Evolutionary conservation across 2,888 invertebrate genomes (phyloP), one percentile per base, ranked within the genome.

Genomic region (Drosophila lacicola): DNA sequence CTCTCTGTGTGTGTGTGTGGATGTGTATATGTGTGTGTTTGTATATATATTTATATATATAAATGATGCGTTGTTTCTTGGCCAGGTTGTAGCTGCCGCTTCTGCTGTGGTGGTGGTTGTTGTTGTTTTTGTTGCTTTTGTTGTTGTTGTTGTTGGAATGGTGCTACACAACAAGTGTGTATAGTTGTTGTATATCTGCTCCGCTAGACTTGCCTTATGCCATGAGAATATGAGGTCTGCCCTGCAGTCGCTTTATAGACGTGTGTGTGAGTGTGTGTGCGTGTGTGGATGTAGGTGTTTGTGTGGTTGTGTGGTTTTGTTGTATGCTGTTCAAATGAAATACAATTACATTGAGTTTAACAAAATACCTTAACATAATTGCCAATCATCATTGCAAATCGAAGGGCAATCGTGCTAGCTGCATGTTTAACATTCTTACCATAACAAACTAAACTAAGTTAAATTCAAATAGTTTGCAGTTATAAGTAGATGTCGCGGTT

Each of bases 391-490:
- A 2, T 10, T 9, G 13, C 14, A 5, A 29, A 10, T n/a, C 6
- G 21, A 29, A 19, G 29, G 50, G 57, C 50, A 57, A 39, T 50
- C 19, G n/a, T 39, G 57, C 25, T 50, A 29, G 21, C 4, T 4
- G 44, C 0, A 36, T 2, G 10, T 14, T 3, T 13, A n/a, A 19
- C 10, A 21, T 61, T 53, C 83, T 84, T 67, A 84, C 83, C 83
- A 86, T 84, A 84, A 84, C 89, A 84, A 86, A 84, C 83, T 84
- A 88, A 86, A 81, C 83, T 88, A 76, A 71, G 78, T 78, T 80
- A 88, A 83, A 88, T 88, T 83, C 84, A 83, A 88, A 78, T 84
- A 81, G 89, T 84, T 86, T 84, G 87, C 71, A 80, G 70, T 83
- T 83, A 87, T 84, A 81, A 67, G 70, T 68, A 83, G 57, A 81